phyloP scores from a whole-genome alignment of 2,113 vertebrate genomes.

The Eubucco bourcierii region DNA sequence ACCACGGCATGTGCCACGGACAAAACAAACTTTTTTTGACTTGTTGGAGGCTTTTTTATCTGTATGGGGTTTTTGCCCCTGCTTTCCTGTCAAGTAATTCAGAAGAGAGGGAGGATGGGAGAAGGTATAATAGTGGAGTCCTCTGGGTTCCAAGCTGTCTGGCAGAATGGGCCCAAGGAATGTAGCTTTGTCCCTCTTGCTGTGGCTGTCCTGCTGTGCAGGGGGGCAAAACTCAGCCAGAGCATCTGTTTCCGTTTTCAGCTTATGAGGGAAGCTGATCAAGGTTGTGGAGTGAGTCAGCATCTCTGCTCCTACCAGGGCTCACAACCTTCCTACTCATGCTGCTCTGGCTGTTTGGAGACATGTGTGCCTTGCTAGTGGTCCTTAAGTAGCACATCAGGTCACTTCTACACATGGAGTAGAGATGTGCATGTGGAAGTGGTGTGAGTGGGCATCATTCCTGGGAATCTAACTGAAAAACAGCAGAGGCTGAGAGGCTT shows the following conservation, averaged over 20 bases:
- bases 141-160: not conserved
- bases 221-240: not conserved
- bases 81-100: not conserved
- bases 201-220: rapidly evolving
- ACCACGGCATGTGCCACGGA: not conserved
- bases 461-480: not conserved
- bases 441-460: not conserved
- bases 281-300: constrained; percentile 14
- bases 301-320: not conserved
- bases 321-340: rapidly evolving
- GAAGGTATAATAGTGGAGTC: not conserved
- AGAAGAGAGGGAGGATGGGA: not conserved
- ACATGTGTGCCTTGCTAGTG: rapidly evolving
- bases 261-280: not conserved
- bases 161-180: not conserved
- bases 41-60: not conserved
- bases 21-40: not conserved
- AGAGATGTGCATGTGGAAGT: rapidly evolving
- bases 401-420: not conserved
- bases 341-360: not conserved
- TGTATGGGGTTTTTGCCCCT: no score
- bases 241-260: constrained; percentile 16
- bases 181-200: rapidly evolving
- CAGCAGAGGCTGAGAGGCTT: not conserved
- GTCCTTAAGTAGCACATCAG: not conserved